phyloP scores from a whole-genome alignment of 2,113 vertebrate species.

The Eudyptes chrysolophus region DNA sequence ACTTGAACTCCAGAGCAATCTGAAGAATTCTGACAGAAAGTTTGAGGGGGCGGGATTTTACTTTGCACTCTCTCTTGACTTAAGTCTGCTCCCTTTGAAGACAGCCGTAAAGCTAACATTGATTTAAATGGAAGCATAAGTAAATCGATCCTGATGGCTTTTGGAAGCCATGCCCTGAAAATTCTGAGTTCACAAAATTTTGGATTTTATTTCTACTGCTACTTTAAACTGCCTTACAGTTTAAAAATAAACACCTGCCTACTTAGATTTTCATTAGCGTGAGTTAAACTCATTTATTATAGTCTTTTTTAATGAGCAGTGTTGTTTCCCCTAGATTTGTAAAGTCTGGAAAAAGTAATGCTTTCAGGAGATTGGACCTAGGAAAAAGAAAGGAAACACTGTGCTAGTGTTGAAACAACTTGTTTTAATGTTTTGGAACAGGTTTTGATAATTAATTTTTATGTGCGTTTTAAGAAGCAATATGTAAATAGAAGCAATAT shows the following conservation, averaged over 20 bases:
- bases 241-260: not conserved
- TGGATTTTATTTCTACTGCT: not conserved
- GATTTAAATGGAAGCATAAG: constrained; percentile 15
- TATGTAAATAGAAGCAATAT: not conserved
- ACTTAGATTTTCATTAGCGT: not conserved
- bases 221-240: not conserved
- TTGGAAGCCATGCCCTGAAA: not conserved
- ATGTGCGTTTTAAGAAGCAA: not conserved
- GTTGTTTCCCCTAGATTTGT: not conserved
- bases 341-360: not conserved
- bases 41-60: constrained; percentile 36
- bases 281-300: not conserved
- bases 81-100: constrained; percentile 7
- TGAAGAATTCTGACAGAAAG: constrained; percentile 56
- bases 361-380: not conserved
- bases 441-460: not conserved
- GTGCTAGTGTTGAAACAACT: not conserved
- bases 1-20: constrained; percentile 58
- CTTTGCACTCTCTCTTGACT: constrained; percentile 40
- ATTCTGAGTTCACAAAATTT: not conserved
- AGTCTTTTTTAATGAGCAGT: not conserved
- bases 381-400: not conserved
- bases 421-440: not conserved
- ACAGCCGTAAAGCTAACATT: constrained; percentile 23
- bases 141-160: not conserved